phyloP scores from a whole-genome alignment of 2,113 vertebrate genomes.

The Mesocricetus auratus region DNA sequence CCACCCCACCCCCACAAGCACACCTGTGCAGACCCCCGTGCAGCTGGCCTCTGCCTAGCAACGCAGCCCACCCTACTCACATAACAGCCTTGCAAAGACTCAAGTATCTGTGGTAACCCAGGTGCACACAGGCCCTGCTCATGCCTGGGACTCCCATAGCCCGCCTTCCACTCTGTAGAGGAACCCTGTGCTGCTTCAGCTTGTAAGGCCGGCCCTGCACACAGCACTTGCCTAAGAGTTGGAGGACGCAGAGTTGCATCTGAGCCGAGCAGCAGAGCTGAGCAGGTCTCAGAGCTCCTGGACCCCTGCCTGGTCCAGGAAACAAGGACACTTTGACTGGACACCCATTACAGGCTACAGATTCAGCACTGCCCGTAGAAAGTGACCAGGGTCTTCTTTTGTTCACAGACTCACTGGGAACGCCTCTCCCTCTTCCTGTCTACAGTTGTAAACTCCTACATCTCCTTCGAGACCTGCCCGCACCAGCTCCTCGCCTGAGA shows the following conservation, averaged over 20 bases:
- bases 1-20: not conserved
- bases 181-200: not conserved
- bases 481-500: not conserved
- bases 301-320: not conserved
- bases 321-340: not conserved
- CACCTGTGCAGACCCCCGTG: not conserved
- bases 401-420: not conserved
- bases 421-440: not conserved
- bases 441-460: slow-evolving; percentile 2
- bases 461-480: slow-evolving; percentile 3
- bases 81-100: not conserved
- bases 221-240: not conserved
- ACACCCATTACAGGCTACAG: not conserved
- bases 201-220: not conserved
- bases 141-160: not conserved
- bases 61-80: not conserved
- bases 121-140: not conserved
- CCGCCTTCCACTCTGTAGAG: not conserved
- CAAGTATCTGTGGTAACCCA: not conserved
- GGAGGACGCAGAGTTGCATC: not conserved
- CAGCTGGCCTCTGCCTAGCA: slow-evolving; percentile 17
- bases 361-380: not conserved
- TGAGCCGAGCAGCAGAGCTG: not conserved
- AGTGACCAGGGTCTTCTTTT: not conserved
- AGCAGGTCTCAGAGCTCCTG: not conserved